Evolutionary conservation across 2,113 vertebrate species (phyloP).

Genomic region (mouse (Mus musculus)): GRCm39 chr3:65832501-65833000

Average conservation of each 20-base stretch:
- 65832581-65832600: neutral
- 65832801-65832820: neutral
- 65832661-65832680: neutral
- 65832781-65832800: too few relatives aligned
- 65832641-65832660: neutral
- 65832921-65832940: neutral
- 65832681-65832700: neutral
- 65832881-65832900: neutral
- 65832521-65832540: neutral
- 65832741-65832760: neutral
- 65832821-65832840: neutral
- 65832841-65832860: neutral
- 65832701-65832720: neutral
- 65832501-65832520: neutral
- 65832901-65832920: neutral
- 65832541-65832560: neutral
- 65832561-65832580: neutral
- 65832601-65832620: neutral
- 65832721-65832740: neutral
- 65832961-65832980: neutral
- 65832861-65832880: neutral
- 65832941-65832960: neutral
- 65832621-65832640: neutral
- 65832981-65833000: neutral
- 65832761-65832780: too few relatives aligned